Evolutionary conservation across 1,140 invertebrate species (phyloP), one percentile per base, ranked within the genome.

Genomic region (Leptonema lineaticorne): DNA sequence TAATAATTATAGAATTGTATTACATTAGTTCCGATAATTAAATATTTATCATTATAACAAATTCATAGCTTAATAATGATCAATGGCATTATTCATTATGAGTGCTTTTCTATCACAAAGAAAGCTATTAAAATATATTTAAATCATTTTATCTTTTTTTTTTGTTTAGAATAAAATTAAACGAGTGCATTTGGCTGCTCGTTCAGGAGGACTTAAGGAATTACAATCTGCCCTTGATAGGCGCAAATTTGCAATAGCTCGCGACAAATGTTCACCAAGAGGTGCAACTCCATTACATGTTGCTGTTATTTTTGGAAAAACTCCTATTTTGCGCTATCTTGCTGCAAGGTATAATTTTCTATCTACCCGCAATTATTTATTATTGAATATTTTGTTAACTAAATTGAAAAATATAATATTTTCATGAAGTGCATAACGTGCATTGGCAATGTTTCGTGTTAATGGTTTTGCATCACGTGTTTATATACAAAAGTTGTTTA

Each of bases 271-370:
- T 69, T 91, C 90, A 46, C 86, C 92, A 30, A 89, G 92, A 74
- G 93, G 94, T n/a, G 89, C 94, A 24, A 95, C 94, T 0, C 92
- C 96, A 1, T 81, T 98, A 37, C 96, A 99, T 79, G 95, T 96
- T 57, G 94, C 95, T 7, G 90, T 92, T 0, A 85, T 96, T 65
- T 92, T 90, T 78, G 90, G 90, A 27, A 87, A 90, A 75, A 90
- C 88, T 9, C 86, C 88, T 74, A 85, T 86, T 68, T 78, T 86
- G 28, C 83, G 84, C 74, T 88, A 89, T 80, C 77, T 89, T 74
- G 87, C 85, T 18, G 86, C 86, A 70, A 80, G 81, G 81, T 82
- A 71, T 71, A 14, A 22, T 5, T 22, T 41, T 45, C 24, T 20
- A 24, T 4, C 9, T 41, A 4, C 9, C 37, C 16, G 2, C 9